Conservation (phyloP, 1,140 invertebrate genomes). For the Neodiprion virginianus region DNA sequence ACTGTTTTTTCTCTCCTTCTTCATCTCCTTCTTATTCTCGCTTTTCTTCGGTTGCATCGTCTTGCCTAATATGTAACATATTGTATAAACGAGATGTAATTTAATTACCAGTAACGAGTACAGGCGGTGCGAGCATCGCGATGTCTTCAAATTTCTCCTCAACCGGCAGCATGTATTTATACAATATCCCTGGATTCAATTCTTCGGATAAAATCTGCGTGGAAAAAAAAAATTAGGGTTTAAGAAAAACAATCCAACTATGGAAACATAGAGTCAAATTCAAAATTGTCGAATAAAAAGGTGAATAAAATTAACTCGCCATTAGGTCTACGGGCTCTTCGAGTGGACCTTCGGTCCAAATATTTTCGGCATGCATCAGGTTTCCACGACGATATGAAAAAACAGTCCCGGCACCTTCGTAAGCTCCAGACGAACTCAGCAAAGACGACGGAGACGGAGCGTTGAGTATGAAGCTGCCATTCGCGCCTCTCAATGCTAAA, state of each 20-base stretch:
- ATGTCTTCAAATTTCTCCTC: constrained; percentile 38
- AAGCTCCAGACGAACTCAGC: constrained; percentile 55
- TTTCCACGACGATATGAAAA: constrained; percentile 57
- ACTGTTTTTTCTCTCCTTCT: too few relatives aligned
- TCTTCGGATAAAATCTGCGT: background rate
- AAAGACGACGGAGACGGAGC: background rate
- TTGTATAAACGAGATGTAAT: constrained; percentile 17
- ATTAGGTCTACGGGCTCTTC: constrained; percentile 63
- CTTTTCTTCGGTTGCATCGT: too few relatives aligned
- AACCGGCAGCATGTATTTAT: constrained; percentile 34
- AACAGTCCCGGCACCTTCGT: constrained; percentile 60
- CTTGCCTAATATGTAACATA: too few relatives aligned
- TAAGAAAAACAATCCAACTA: background rate
- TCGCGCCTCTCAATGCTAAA: background rate
- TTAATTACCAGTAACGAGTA: constrained; percentile 44
- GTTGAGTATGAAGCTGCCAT: background rate
- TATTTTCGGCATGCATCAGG: constrained; percentile 40
- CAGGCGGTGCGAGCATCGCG: constrained; percentile 43
- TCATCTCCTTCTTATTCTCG: too few relatives aligned
- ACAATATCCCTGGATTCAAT: background rate
- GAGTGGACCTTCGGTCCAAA: constrained; percentile 63
- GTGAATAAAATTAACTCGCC: constrained; percentile 41
- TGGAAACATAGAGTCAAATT: background rate
- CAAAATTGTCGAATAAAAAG: constrained; percentile 4
- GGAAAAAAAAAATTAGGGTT: background rate